Conservation (phyloP, 2,888 invertebrate genomes). For the Plutella xylostella region DNA sequence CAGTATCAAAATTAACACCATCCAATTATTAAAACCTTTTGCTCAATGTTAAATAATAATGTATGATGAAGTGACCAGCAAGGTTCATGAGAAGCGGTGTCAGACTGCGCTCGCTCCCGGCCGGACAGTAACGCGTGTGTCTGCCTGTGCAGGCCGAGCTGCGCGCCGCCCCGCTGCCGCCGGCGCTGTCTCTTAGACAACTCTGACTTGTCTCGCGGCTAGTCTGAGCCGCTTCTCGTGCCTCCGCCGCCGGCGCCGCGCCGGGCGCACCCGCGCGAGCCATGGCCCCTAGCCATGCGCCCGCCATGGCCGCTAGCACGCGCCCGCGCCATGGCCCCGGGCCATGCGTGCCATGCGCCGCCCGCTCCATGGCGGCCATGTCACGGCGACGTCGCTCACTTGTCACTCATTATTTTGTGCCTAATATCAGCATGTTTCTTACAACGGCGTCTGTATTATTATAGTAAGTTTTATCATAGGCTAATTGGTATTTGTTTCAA, state of each 20-base stretch:
- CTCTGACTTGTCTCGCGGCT: conserved; percentile 55
- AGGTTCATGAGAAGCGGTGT: conserved; percentile 48
- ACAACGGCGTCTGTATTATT: conserved; percentile 31
- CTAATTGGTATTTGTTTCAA: conserved; percentile 12
- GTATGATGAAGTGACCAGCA: conserved; percentile 15
- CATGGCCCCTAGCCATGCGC: conserved; percentile 13
- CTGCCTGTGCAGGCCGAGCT: conserved; percentile 65
- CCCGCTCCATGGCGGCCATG: conserved; percentile 4
- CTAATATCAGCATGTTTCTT: conserved; percentile 9
- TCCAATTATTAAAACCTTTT: too few relatives aligned
- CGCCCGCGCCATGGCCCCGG: conserved; percentile 17
- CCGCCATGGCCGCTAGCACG: conserved; percentile 10
- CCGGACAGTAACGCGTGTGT: conserved; percentile 27
- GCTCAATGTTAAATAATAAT: background rate
- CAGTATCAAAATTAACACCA: background rate
- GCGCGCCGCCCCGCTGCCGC: conserved; percentile 34
- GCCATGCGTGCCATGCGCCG: conserved; percentile 21
- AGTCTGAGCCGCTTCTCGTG: conserved; percentile 62
- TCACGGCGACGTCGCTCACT: conserved; percentile 20
- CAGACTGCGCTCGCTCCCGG: conserved; percentile 28
- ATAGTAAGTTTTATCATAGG: conserved; percentile 37
- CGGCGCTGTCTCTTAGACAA: conserved; percentile 41
- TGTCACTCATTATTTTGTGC: conserved; percentile 3
- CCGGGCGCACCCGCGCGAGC: conserved; percentile 24
- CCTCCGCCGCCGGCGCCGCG: conserved; percentile 18